Conservation (phyloP, 2,113 vertebrate genomes). For the Chionomys nivalis region DNA sequence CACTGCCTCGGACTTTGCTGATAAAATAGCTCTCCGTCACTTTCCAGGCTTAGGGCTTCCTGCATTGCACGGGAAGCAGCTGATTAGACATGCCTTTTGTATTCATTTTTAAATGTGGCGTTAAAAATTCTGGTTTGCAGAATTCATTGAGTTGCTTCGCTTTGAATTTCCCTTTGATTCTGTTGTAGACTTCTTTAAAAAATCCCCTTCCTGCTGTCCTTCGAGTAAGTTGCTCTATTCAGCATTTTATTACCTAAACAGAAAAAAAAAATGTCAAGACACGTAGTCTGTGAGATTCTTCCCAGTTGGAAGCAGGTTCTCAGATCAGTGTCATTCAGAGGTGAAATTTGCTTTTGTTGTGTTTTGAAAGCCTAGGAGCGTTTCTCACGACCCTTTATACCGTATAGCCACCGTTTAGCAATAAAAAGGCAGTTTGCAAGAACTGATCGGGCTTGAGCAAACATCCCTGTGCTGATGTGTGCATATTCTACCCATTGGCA, state of each 20-base stretch:
- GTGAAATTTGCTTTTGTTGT: conserved; percentile 59
- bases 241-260: conserved; percentile 63
- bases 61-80: background rate
- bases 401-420: conserved; percentile 28
- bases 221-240: conserved; percentile 54
- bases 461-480: conserved; percentile 32
- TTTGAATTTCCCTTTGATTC: conserved; percentile 25
- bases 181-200: background rate
- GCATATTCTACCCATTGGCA: conserved; percentile 21
- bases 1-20: background rate
- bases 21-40: background rate
- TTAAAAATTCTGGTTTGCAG: conserved; percentile 1
- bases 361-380: conserved; percentile 58
- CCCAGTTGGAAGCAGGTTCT: conserved; percentile 46
- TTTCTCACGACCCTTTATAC: conserved; percentile 55
- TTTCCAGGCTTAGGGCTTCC: background rate
- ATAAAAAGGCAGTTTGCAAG: conserved; percentile 42
- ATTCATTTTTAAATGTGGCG: conserved; percentile 4
- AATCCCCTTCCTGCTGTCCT: background rate
- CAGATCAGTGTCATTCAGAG: conserved; percentile 56
- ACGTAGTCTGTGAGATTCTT: conserved; percentile 55
- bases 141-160: conserved; percentile 47
- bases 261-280: conserved; percentile 51
- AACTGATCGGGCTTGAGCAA: conserved; percentile 42
- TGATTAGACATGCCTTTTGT: conserved; percentile 27